phyloP scores from a whole-genome alignment of 35 echinoderm and acorn worm species.

The Heliocidaris tuberculata region DNA sequence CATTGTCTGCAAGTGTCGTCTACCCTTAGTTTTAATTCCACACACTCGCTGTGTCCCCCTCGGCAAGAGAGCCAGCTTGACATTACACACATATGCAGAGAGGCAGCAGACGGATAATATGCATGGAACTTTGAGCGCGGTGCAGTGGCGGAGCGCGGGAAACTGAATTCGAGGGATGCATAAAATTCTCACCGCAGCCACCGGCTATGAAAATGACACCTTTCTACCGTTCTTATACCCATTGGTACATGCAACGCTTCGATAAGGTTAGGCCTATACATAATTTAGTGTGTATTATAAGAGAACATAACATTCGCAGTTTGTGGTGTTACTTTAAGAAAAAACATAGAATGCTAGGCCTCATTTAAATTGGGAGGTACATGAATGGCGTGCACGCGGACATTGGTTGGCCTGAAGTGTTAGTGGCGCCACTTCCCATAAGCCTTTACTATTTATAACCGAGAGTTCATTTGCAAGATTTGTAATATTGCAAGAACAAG shows the following conservation, averaged over 20 bases:
- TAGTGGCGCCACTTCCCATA: not conserved
- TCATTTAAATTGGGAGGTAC: not conserved
- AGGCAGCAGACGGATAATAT: not conserved
- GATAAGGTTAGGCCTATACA: not conserved
- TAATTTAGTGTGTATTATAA: not conserved
- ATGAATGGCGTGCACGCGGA: not conserved
- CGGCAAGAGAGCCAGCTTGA: not conserved
- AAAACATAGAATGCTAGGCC: not conserved
- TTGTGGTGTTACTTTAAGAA: not conserved
- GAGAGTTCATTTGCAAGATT: not conserved
- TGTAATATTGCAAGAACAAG: not conserved
- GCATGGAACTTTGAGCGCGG: not conserved
- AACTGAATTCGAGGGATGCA: not conserved
- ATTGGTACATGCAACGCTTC: not conserved
- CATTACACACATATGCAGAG: not conserved
- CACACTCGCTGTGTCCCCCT: not conserved
- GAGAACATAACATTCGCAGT: not conserved
- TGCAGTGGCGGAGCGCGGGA: not conserved
- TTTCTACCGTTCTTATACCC: not conserved
- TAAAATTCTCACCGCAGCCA: not conserved
- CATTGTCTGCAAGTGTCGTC: slow-evolving; percentile 1
- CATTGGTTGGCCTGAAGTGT: not conserved
- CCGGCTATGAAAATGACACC: not conserved
- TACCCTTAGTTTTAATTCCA: not conserved
- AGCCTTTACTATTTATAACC: not conserved